A percentile compares a stretch with the other conserved stretches of the same genome.
phyloP scores from a whole-genome alignment of 1,140 invertebrate species.

The Rhizoglyphus robini region DNA sequence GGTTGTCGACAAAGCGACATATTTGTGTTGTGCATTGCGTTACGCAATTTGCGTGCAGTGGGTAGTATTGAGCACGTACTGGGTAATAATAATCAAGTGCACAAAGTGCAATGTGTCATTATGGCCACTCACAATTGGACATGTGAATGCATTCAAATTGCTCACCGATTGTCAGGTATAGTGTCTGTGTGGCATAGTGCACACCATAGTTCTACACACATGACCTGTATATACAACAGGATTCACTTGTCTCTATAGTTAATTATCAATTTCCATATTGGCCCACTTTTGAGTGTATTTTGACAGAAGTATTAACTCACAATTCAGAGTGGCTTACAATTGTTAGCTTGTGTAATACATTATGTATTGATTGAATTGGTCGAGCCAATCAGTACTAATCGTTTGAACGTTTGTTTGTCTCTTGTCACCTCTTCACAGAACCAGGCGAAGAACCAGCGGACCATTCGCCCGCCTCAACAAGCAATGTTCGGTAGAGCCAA shows the following conservation, averaged over 20 bases:
- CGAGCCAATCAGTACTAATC: not conserved
- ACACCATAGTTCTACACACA: too few relatives aligned
- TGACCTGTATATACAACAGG: too few relatives aligned
- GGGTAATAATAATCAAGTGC: not conserved
- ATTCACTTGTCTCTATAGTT: not conserved
- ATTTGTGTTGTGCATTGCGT: not conserved
- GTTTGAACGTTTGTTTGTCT: not conserved
- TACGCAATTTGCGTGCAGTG: too few relatives aligned
- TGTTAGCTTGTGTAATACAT: not conserved
- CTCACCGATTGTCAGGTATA: too few relatives aligned
- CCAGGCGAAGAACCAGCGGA: not conserved
- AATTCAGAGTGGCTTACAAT: not conserved
- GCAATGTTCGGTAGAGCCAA: not conserved
- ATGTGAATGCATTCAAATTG: too few relatives aligned
- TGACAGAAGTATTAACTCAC: not conserved
- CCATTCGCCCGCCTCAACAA: not conserved
- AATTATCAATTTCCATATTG: not conserved
- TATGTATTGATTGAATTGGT: not conserved
- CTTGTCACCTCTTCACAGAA: constrained; percentile 9
- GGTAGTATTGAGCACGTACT: not conserved
- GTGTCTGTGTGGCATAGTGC: too few relatives aligned
- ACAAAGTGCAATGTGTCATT: not conserved
- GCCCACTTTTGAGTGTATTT: not conserved
- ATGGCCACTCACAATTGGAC: too few relatives aligned
- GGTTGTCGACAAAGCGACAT: not conserved